Evolutionary conservation across 2,888 invertebrate genomes (phyloP), one percentile per base, ranked within the genome.

Genomic region (Gerris lacustris): DNA sequence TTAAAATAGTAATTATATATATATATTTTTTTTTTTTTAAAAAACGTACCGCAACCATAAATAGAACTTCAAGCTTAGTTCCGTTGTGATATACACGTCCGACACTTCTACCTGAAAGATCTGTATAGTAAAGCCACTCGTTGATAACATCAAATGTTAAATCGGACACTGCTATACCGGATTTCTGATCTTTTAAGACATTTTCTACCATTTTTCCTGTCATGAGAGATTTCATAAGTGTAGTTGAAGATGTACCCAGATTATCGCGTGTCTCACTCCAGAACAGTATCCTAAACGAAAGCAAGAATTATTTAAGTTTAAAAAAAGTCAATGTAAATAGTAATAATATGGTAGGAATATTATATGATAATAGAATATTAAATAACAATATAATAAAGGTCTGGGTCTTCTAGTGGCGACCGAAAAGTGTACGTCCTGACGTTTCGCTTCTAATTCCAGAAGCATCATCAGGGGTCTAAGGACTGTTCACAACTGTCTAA

Each of bases 101-200:
- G 44, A 88, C 82, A 0, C 81, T 80, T 67, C 83, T 82, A 5
- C 80, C 77, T 74, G 84, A 83, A 71, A 85, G 84, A 79, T 94
- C 92, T 0, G 87, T 85, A 82, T 90, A 92, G 78, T 92, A 97
- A 6, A 96, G 79, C 43, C 84, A 79, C 75, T 85, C 82, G 77
- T 83, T 81, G 9, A 82, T 79, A 69, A 83, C 80, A 79, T 88
- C 88, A 44, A 87, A 79, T 1, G 86, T 81, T 9, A 88, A 77
- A 18, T 86, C 86, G 76, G 83, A 84, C 0, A 87, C 84, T 80
- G 85, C 82, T 5, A 79, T 78, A 9, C 9, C 55, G 15, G 55
- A 55, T 45, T 84, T 76, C 69, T 82, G 77, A 4, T 79, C 77
- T 5, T 78, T 74, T 5, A 84, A 79, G 31, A 87, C 80, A 0